These are phyloP conservation scores for Ganaspis brasiliensis DNA, from an alignment of 2,888 invertebrate genomes.

Conservation along the genomic window DNA sequence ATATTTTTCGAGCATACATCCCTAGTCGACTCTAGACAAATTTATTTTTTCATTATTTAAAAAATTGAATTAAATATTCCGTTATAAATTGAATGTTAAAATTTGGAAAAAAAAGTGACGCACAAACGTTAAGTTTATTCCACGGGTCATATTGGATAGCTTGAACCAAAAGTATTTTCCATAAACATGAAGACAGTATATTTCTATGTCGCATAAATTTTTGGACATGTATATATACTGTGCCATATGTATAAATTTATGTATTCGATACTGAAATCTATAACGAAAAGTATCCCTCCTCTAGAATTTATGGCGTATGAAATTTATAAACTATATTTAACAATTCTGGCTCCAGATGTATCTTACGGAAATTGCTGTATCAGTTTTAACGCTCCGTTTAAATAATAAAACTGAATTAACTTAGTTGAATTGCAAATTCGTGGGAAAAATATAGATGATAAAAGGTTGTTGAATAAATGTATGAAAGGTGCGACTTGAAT, in stretches of 20 bases:
- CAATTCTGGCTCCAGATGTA: neutral
- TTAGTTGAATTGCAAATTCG: constrained; percentile 7
- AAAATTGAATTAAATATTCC: too few relatives aligned
- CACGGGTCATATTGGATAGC: neutral
- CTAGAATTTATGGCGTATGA: constrained; percentile 5
- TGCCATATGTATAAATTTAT: constrained; percentile 12
- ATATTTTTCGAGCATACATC: too few relatives aligned
- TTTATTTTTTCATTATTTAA: too few relatives aligned
- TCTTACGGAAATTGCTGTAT: neutral
- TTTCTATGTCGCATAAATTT: constrained; percentile 18
- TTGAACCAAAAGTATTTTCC: constrained; percentile 4
- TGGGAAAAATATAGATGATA: neutral
- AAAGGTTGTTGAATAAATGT: neutral
- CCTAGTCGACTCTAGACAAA: too few relatives aligned
- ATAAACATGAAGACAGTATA: constrained; percentile 18
- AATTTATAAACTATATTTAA: constrained; percentile 9
- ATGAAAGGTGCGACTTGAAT: constrained; percentile 6
- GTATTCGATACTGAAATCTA: constrained; percentile 18
- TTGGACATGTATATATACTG: constrained; percentile 5
- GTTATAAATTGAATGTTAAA: neutral
- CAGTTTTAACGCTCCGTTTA: neutral
- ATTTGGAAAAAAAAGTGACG: neutral
- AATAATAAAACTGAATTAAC: neutral
- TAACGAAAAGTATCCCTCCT: constrained; percentile 9
- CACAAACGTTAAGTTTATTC: neutral